Base-by-base conservation (phyloP, 2,797 vertebrate genomes). In the Enteromius mattozi region DNA sequence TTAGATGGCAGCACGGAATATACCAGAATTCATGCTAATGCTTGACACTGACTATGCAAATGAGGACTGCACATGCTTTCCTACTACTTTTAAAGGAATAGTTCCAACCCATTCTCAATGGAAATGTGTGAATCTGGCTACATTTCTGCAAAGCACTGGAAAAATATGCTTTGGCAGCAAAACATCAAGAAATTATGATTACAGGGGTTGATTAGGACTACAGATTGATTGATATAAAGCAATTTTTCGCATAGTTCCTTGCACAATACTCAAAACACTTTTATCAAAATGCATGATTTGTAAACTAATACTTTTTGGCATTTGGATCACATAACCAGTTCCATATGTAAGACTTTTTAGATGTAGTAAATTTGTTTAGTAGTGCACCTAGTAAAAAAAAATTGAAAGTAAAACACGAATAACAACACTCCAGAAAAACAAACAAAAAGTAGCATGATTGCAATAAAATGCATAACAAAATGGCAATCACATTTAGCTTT, bases 1-100 rank as follows among this genome's bases (percentile, higher is more conserved):
- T 81, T 78, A 86, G 88, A 63, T 82, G 86, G 82, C 82, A 70
- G 82, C 47, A 66, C 10, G 45, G 81, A 87, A 85, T 68, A 75
- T 61, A 30, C 21, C 68, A 76, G 24, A 78, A 24, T 65, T 70
- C 56, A 61, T 45, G 21, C 69, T 68, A 77, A 70, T 65, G 40
- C 24, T 80, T 24, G 68, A 81, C 74, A 82, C 35, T 33, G 13
- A 54, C 27, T 85, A 79, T 79, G 80, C 59, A 66, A 81, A 82
- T 85, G 56, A 85, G 54, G 1, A 47, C 27, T 40, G 42, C 45
- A 66, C 65, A 30, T 27, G 54, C 33, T 69, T 69, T 75, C 49
- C 61, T 78, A 45, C 49, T 45, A 68, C 49, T 78, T 78, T 84
- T 35, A 49, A 66, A 79, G 40, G 12, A 65, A 65, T 2, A 13